A percentile compares a stretch with the other conserved stretches of the same genome.
Conservation (phyloP, 1,140 invertebrate genomes). For the Yoshiicerus persimilis region DNA sequence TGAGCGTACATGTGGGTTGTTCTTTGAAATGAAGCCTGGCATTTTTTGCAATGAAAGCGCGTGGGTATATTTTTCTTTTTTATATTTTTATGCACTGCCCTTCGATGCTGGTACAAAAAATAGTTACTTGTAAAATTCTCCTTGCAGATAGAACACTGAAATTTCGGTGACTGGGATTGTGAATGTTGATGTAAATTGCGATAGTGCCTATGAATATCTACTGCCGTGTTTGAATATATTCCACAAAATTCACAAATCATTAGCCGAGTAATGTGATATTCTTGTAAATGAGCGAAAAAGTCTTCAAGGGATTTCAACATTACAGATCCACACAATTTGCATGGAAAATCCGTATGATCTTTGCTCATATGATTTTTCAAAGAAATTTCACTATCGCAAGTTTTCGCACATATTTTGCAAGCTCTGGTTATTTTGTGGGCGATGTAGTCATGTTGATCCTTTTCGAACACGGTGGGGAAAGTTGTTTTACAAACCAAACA, state of each 20-base stretch:
- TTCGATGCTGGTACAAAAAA: too few species aligned
- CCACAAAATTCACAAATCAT: not conserved
- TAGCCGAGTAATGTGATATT: not conserved
- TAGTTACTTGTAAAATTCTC: too few species aligned
- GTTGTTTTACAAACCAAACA: not conserved
- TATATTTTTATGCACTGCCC: too few species aligned
- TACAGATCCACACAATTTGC: not conserved
- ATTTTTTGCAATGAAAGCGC: too few species aligned
- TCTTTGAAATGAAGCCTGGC: too few species aligned
- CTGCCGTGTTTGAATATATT: not conserved
- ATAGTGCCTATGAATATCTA: too few species aligned
- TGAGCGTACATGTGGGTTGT: too few species aligned
- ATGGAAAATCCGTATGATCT: not conserved
- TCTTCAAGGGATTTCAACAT: not conserved
- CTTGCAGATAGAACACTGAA: too few species aligned
- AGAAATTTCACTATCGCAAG: not conserved
- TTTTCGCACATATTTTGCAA: not conserved
- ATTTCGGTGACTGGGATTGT: too few species aligned
- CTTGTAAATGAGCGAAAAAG: not conserved
- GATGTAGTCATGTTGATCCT: not conserved
- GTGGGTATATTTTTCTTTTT: too few species aligned
- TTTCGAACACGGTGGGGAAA: not conserved
- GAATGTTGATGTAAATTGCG: too few species aligned
- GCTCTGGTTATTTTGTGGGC: not conserved
- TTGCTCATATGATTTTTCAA: not conserved